Evolutionary conservation across 2,888 invertebrate genomes (phyloP).

Genomic region (Mythimna pallens): DNA sequence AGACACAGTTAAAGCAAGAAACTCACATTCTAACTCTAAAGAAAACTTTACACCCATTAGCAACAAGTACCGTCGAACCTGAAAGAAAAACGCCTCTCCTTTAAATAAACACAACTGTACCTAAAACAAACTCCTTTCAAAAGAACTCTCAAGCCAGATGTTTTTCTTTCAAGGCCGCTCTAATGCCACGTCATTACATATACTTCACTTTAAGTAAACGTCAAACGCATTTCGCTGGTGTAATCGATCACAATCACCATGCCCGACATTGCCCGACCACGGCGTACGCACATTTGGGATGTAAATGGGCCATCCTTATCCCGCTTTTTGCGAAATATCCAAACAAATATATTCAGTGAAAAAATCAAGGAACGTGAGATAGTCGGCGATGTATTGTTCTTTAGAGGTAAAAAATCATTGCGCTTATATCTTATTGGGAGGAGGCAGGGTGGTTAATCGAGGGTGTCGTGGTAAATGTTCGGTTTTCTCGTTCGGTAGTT

Average conservation of each 20-base stretch:
- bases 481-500: constrained; percentile 29
- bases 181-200: constrained; percentile 54
- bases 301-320: constrained; percentile 84
- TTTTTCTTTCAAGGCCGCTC: constrained; percentile 40
- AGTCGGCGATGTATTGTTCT: constrained; percentile 51
- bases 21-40: constrained; percentile 19
- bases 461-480: constrained; percentile 34
- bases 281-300: constrained; percentile 76
- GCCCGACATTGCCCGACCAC: constrained; percentile 65
- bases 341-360: constrained; percentile 86
- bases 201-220: constrained; percentile 65
- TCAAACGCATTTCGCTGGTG: constrained; percentile 59
- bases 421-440: constrained; percentile 41
- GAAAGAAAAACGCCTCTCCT: constrained; percentile 24
- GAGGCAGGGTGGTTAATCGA: constrained; percentile 41
- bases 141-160: constrained; percentile 44
- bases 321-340: constrained; percentile 84
- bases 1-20: neutral
- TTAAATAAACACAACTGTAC: constrained; percentile 53
- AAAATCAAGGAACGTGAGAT: constrained; percentile 67
- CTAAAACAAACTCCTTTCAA: constrained; percentile 46
- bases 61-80: constrained; percentile 26
- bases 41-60: constrained; percentile 41
- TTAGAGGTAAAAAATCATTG: constrained; percentile 57
- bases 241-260: constrained; percentile 76